Percentiles rank a stretch among this genome's conserved stretches.
Conservation (phyloP, 2,797 vertebrate genomes). For the Lagocephalus sceleratus region DNA sequence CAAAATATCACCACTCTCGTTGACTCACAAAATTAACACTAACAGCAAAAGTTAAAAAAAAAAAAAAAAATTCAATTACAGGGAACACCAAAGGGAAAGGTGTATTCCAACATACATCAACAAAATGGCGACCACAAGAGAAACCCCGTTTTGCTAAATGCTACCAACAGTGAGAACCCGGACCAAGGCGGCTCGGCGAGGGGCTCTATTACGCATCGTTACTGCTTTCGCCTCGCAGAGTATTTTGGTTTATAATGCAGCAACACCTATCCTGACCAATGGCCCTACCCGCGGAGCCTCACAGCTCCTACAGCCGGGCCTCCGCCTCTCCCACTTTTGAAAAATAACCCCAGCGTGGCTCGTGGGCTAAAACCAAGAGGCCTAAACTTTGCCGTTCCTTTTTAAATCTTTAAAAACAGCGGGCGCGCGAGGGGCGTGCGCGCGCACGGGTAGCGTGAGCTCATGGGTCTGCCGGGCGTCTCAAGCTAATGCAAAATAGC, state of each 20-base stretch:
- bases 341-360: conserved; percentile 54
- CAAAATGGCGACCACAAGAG: conserved; percentile 39
- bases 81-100: not conserved
- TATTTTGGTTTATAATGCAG: conserved; percentile 63
- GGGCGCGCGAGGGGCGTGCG: not conserved
- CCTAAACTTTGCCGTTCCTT: conserved; percentile 13
- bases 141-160: conserved; percentile 6
- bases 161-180: conserved; percentile 47
- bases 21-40: no score
- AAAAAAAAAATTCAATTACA: not conserved
- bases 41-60: not conserved
- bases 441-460: conserved; percentile 24
- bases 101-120: conserved; percentile 16
- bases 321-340: conserved; percentile 36
- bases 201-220: conserved; percentile 37
- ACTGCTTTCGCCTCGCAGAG: conserved; percentile 54
- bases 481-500: conserved; percentile 66
- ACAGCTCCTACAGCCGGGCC: conserved; percentile 13
- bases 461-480: conserved; percentile 32
- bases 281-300: conserved; percentile 31
- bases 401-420: conserved; percentile 22
- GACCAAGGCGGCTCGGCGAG: conserved; percentile 37
- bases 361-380: conserved; percentile 37
- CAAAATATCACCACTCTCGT: not conserved
- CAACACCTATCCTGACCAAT: conserved; percentile 51